Evolutionary conservation across 2,888 invertebrate genomes (phyloP), one percentile per base, ranked within the genome.

Genomic region (Noctuana brunneofusca): DNA sequence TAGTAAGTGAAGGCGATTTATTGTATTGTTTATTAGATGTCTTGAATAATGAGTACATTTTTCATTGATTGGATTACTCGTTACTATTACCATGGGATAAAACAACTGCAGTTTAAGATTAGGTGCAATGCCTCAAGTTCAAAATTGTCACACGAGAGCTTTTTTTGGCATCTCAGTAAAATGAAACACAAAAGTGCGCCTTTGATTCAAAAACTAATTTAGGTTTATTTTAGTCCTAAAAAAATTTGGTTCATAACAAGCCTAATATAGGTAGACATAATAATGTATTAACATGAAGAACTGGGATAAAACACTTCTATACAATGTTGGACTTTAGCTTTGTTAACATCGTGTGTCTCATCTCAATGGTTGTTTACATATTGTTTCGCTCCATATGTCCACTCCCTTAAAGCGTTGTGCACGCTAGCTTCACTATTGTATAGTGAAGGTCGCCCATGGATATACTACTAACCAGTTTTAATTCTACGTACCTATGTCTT

Each of bases 361-460:
- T n/a, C 24, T 38, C 11, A 32, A 49, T 49, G 24, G 24, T 49
- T 49, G 22, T 49, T 58, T 35, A 57, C 48, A 49, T 66, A 63
- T 48, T 54, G 35, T 63, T 62, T 64, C 55, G 64, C 48, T 58
- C 70, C 63, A 69, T 80, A 74, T 81, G 79, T 76, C 73, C 77
- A 71, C 79, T 78, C 75, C 84, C 78, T 82, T 81, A 80, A 76
- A 75, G 72, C 71, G 68, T 65, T 68, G 65, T 69, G 68, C 75
- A 76, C 71, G 76, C 73, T 75, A 76, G 77, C 74, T 75, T 74
- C 69, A 76, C 81, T 81, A 87, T 87, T 87, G 84, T 88, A 76
- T 74, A 73, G 67, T 72, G 84, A 89, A 89, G 89, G 89, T 84
- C 88, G 73, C 69, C 68, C 75, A 83, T 79, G 79, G 80, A 73